phyloP scores from a whole-genome alignment of 1,140 invertebrate species.

The Pomacea maculata region DNA sequence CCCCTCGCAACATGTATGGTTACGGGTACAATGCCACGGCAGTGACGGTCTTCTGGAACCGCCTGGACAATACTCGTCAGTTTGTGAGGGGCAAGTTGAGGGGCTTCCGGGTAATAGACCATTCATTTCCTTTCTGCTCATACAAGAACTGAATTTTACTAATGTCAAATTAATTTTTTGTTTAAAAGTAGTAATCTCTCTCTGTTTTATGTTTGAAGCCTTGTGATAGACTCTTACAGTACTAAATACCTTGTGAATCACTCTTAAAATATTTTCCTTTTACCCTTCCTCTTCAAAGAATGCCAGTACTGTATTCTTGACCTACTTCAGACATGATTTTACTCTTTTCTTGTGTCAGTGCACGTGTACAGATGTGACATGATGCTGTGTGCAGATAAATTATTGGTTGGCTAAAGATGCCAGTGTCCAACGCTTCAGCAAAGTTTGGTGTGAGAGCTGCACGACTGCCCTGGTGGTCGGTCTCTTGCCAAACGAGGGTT shows the following conservation, averaged over 20 bases:
- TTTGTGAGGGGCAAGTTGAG: slow-evolving; percentile 88
- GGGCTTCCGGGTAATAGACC: slow-evolving; percentile 79
- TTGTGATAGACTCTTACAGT: background rate
- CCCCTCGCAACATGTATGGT: slow-evolving; percentile 82
- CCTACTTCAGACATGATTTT: too few relatives aligned
- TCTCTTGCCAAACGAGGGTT: slow-evolving; percentile 90
- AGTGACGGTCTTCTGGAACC: slow-evolving; percentile 88
- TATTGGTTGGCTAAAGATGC: slow-evolving; percentile 46
- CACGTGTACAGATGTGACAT: too few relatives aligned
- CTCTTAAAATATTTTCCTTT: too few relatives aligned
- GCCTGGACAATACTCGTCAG: slow-evolving; percentile 85
- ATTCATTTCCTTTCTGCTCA: background rate
- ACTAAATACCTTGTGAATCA: background rate
- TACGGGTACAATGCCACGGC: slow-evolving; percentile 88
- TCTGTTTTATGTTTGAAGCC: background rate
- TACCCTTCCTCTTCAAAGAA: too few relatives aligned
- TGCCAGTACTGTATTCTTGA: background rate
- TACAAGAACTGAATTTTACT: too few relatives aligned
- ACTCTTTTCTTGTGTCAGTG: too few relatives aligned
- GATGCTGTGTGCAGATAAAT: slow-evolving; percentile 50
- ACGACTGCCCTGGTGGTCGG: slow-evolving; percentile 84
- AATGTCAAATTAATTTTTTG: too few relatives aligned
- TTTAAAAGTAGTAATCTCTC: background rate
- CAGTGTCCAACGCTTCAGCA: slow-evolving; percentile 29
- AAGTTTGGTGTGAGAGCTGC: slow-evolving; percentile 44